Evolutionary conservation across 2,888 invertebrate species (phyloP).

Genomic region (Morinoia aosen): DNA sequence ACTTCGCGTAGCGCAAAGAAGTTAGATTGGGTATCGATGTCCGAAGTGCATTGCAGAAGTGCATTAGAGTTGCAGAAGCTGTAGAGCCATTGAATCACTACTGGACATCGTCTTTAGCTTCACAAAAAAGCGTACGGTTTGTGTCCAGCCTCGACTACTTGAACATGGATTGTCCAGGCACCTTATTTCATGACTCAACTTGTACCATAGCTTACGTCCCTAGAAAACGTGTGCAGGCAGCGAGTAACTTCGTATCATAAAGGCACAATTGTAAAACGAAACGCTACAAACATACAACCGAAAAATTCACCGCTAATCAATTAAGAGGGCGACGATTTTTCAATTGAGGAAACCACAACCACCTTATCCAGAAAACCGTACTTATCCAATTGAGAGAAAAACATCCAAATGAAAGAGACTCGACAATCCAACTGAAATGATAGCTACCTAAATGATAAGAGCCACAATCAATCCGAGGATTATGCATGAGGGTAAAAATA

Average conservation of each 20-base stretch:
- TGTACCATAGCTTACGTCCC: background rate
- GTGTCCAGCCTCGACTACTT: background rate
- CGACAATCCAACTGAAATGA: too few species aligned
- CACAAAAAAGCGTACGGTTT: background rate
- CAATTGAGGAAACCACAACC: background rate
- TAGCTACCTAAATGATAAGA: too few species aligned
- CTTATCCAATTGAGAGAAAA: background rate
- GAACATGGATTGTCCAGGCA: background rate
- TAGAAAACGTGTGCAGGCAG: background rate
- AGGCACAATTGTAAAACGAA: background rate
- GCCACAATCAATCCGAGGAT: too few species aligned
- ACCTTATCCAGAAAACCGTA: background rate
- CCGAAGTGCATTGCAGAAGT: background rate
- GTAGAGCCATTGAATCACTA: background rate
- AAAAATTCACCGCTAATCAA: background rate
- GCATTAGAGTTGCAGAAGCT: background rate
- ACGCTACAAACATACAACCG: background rate
- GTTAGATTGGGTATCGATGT: background rate
- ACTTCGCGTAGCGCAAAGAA: background rate
- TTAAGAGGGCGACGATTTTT: background rate
- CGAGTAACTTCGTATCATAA: too few species aligned
- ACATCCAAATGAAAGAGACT: too few species aligned
- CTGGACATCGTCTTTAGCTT: background rate
- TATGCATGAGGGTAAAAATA: too few species aligned
- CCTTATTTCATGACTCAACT: background rate